Evolutionary conservation across 1,140 invertebrate species (phyloP).

Genomic region (Drosophila obscura): DNA sequence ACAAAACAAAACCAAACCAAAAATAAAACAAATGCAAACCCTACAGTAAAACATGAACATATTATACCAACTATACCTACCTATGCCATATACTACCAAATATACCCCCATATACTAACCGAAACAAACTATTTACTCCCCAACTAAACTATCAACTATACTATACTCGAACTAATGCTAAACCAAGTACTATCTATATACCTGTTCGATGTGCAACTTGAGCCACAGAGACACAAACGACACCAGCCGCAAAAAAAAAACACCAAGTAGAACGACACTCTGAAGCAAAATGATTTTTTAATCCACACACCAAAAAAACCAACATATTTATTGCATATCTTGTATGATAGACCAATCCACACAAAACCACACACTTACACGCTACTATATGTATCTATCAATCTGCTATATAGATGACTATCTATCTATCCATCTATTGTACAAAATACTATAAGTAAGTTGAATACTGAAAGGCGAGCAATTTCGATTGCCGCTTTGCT

Average conservation of each 20-base stretch:
- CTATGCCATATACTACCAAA: slow-evolving; percentile 43
- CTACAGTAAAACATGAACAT: slow-evolving; percentile 42
- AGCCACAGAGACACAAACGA: slow-evolving; percentile 30
- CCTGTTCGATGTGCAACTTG: slow-evolving; percentile 29
- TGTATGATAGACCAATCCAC: neutral
- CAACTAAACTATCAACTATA: slow-evolving; percentile 42
- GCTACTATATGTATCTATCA: slow-evolving; percentile 12
- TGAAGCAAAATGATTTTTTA: slow-evolving; percentile 20
- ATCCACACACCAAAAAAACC: slow-evolving; percentile 1
- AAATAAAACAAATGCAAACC: slow-evolving; percentile 26
- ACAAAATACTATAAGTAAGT: slow-evolving; percentile 38
- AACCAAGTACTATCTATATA: slow-evolving; percentile 21
- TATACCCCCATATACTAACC: slow-evolving; percentile 49
- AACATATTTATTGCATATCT: slow-evolving; percentile 3
- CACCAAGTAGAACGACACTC: slow-evolving; percentile 27
- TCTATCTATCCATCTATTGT: slow-evolving; percentile 16
- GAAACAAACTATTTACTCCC: slow-evolving; percentile 29
- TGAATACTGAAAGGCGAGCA: slow-evolving; percentile 1
- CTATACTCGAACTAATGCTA: slow-evolving; percentile 24
- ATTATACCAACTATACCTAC: slow-evolving; percentile 19
- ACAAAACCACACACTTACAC: too few species aligned
- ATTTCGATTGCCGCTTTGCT: slow-evolving; percentile 13
- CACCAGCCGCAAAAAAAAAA: neutral
- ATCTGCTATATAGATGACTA: neutral
- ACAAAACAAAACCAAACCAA: slow-evolving; percentile 22